phyloP scores from a whole-genome alignment of 2,113 vertebrate genomes.

The Ginglymostoma cirratum region DNA sequence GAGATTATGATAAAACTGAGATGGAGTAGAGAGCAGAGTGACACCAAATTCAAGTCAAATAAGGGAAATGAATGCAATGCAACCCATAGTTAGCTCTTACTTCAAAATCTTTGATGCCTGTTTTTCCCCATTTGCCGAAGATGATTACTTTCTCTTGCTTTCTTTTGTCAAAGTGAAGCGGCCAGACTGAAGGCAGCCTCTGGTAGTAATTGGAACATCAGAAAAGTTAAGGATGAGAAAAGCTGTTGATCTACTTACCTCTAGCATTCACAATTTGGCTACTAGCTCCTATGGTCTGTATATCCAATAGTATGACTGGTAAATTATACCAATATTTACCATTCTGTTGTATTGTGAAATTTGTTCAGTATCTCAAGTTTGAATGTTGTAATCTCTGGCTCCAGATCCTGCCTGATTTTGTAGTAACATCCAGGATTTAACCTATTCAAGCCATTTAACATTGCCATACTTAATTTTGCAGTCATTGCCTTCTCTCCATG shows the following conservation, averaged over 20 bases:
- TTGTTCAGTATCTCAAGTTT: background rate
- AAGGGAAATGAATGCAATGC: background rate
- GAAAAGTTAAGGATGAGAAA: conserved; percentile 7
- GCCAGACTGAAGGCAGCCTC: background rate
- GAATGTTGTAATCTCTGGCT: background rate
- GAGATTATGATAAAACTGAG: background rate
- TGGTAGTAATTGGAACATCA: background rate
- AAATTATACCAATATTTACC: background rate
- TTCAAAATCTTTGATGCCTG: background rate
- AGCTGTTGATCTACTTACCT: background rate
- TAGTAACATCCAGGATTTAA: background rate
- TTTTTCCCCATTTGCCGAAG: background rate
- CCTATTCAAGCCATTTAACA: background rate
- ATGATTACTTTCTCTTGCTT: background rate
- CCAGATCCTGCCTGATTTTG: background rate
- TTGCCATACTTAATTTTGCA: background rate
- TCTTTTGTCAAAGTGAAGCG: background rate
- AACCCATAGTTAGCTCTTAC: background rate
- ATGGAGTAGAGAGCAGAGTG: background rate
- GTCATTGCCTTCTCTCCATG: background rate
- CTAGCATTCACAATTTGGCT: background rate
- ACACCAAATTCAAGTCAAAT: background rate
- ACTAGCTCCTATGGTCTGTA: background rate
- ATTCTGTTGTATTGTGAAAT: background rate
- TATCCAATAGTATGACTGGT: background rate